Conservation (phyloP, 2,113 vertebrate genomes). For the Carlito syrichta region DNA sequence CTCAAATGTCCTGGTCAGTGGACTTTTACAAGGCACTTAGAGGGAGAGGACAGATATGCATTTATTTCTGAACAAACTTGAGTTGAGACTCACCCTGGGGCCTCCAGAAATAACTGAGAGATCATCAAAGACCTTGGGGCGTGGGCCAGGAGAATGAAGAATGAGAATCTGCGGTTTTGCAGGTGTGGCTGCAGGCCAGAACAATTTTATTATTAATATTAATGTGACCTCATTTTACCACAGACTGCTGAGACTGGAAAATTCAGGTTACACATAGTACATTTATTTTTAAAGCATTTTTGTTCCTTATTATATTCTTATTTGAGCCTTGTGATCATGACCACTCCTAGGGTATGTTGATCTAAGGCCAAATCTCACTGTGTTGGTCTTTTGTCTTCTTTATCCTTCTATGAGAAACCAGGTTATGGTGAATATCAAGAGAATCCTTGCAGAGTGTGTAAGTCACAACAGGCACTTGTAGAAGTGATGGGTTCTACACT, state of each 20-base stretch:
- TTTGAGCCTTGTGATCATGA: neutral
- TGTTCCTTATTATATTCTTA: neutral
- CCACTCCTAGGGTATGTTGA: neutral
- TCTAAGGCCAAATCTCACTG: neutral
- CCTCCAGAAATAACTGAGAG: slow-evolving; percentile 37
- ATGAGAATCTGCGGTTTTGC: slow-evolving; percentile 14
- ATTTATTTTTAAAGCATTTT: slow-evolving; percentile 53
- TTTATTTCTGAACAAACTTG: slow-evolving; percentile 12
- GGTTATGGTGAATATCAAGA: neutral
- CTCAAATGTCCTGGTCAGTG: neutral
- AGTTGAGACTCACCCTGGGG: neutral
- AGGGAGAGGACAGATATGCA: neutral
- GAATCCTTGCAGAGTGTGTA: neutral
- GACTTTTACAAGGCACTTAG: neutral
- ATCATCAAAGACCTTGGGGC: slow-evolving; percentile 21
- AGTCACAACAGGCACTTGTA: neutral
- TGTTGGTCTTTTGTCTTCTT: neutral
- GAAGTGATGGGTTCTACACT: neutral
- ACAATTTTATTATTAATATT: slow-evolving; percentile 57
- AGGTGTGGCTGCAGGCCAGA: neutral
- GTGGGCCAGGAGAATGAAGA: neutral
- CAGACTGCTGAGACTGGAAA: slow-evolving; percentile 42
- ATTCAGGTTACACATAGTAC: neutral
- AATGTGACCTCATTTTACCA: slow-evolving; percentile 60
- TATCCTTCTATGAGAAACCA: neutral